These are phyloP conservation scores for Periparus ater DNA, from an alignment of 2,797 vertebrate species.

Conservation along the genomic window DNA sequence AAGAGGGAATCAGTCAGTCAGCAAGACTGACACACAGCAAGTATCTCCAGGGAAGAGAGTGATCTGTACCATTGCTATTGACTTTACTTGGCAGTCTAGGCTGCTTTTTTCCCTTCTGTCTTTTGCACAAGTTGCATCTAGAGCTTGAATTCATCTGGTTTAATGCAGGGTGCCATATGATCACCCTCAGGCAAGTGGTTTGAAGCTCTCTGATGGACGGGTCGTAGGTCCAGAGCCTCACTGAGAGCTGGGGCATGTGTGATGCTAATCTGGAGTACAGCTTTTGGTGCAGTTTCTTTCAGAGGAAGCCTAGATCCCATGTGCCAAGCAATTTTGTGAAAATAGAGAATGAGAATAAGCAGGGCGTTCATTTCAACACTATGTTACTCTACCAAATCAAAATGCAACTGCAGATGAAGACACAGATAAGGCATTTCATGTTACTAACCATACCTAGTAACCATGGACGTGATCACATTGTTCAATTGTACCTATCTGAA, in stretches of 20 bases:
- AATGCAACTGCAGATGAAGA: neutral
- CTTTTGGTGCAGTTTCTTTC: neutral
- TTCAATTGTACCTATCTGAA: neutral
- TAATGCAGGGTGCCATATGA: neutral
- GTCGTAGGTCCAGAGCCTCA: neutral
- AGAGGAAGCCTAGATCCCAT: neutral
- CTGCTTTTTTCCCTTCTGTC: neutral
- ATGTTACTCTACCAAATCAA: neutral
- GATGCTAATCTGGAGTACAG: neutral
- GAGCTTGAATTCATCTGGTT: constrained; percentile 24
- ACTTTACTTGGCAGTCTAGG: constrained; percentile 21
- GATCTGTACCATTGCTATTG: neutral
- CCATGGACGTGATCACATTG: neutral
- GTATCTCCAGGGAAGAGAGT: constrained; percentile 17
- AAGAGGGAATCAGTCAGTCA: constrained; percentile 32
- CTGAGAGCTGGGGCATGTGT: neutral
- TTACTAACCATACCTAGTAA: neutral
- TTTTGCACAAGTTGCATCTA: neutral
- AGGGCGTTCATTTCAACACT: neutral
- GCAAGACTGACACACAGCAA: constrained; percentile 24
- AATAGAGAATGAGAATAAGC: neutral
- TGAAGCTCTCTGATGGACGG: neutral
- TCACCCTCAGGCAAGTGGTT: neutral
- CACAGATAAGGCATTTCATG: neutral
- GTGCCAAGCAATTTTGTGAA: neutral